Conservation (phyloP, 1,140 invertebrate species). For the Tenebrio molitor region DNA sequence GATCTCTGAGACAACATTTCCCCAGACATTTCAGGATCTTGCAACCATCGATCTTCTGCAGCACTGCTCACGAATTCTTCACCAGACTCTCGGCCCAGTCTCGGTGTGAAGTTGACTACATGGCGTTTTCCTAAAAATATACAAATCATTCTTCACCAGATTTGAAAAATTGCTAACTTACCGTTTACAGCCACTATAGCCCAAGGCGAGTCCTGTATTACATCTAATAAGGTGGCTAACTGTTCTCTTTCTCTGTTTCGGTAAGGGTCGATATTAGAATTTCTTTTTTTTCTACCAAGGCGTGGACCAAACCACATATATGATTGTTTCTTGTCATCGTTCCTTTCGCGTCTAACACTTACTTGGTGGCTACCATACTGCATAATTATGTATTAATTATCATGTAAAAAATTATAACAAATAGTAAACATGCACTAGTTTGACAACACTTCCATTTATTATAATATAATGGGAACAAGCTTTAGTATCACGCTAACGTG, state of each 20-base stretch:
- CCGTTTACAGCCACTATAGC: slow-evolving; percentile 45
- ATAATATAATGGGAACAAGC: too few relatives aligned
- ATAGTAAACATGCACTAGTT: too few relatives aligned
- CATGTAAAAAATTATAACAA: too few relatives aligned
- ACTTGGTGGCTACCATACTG: not conserved
- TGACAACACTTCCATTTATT: too few relatives aligned
- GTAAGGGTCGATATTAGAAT: slow-evolving; percentile 29
- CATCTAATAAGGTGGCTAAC: slow-evolving; percentile 43
- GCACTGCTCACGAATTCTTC: slow-evolving; percentile 19
- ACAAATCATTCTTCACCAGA: slow-evolving; percentile 6
- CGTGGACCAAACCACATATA: slow-evolving; percentile 47
- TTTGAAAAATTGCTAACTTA: slow-evolving; percentile 23
- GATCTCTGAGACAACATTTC: slow-evolving; percentile 50
- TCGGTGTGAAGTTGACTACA: slow-evolving; percentile 50
- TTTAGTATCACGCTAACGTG: too few relatives aligned
- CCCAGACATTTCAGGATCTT: slow-evolving; percentile 42
- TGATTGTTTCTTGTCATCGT: slow-evolving; percentile 10
- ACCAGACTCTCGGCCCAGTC: slow-evolving; percentile 50
- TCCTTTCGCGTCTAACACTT: slow-evolving; percentile 10
- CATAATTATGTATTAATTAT: not conserved
- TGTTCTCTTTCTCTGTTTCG: slow-evolving; percentile 35
- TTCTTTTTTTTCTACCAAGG: slow-evolving; percentile 46
- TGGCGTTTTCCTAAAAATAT: slow-evolving; percentile 47
- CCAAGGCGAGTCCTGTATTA: slow-evolving; percentile 51
- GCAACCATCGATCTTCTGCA: slow-evolving; percentile 17